phyloP scores from a whole-genome alignment of 1,140 invertebrate species.

The Drosophila nikananu region DNA sequence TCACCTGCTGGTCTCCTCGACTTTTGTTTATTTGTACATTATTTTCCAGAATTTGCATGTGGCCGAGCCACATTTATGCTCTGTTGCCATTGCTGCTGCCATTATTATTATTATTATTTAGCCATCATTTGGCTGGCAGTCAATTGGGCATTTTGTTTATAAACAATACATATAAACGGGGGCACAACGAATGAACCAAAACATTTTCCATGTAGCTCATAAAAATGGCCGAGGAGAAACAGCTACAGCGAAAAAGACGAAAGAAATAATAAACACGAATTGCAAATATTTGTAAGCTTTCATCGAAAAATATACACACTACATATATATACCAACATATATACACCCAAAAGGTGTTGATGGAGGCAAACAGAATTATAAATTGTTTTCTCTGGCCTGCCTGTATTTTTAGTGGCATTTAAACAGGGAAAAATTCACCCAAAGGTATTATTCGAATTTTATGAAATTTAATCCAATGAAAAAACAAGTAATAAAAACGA shows the following conservation, averaged over 20 bases:
- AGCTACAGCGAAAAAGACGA: conserved; percentile 12
- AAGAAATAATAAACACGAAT: conserved; percentile 59
- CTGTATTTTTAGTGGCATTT: conserved; percentile 34
- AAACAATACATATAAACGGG: conserved; percentile 53
- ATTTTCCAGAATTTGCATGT: conserved; percentile 32
- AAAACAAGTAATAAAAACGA: conserved; percentile 9
- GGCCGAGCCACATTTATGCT: conserved; percentile 15
- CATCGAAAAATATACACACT: conserved; percentile 31
- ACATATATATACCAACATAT: no score
- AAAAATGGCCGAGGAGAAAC: conserved; percentile 56
- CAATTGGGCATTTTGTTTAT: conserved; percentile 74
- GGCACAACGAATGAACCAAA: conserved; percentile 13
- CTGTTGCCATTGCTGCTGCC: conserved; percentile 21
- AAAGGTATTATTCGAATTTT: conserved; percentile 21
- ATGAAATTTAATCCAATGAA: conserved; percentile 66
- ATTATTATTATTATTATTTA: conserved; percentile 65
- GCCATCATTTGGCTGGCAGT: conserved; percentile 71
- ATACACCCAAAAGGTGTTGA: conserved; percentile 18
- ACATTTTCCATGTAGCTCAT: conserved; percentile 61
- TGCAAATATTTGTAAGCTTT: conserved; percentile 77
- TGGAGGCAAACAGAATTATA: conserved; percentile 25
- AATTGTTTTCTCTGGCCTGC: conserved; percentile 7
- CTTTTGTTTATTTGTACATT: conserved; percentile 53
- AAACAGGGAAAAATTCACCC: conserved; percentile 12
- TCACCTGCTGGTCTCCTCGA: conserved; percentile 5